A percentile compares a stretch with the other conserved stretches of the same genome.
These are phyloP conservation scores for Mormyrus hasselquistii DNA, from an alignment of 2,797 vertebrate species.

Conservation along the genomic window DNA sequence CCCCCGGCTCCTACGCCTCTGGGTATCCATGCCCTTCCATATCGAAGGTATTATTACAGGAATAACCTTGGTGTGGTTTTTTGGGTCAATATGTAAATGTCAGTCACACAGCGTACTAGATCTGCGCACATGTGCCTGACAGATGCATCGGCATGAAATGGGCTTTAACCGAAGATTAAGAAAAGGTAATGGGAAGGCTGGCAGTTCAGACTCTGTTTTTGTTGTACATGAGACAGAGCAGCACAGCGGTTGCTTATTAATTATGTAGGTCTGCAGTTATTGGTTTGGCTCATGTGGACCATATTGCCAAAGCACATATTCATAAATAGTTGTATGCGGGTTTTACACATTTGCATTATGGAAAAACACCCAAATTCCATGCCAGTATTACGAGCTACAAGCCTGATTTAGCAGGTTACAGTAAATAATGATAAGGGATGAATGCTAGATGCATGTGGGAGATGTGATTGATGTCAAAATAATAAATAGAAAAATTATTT, in stretches of 20 bases:
- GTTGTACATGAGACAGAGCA: neutral
- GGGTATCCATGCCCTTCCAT: neutral
- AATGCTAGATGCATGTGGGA: neutral
- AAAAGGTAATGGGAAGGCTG: neutral
- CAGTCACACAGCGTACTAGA: constrained; percentile 29
- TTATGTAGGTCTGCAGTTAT: neutral
- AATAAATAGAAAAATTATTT: neutral
- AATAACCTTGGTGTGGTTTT: constrained; percentile 37
- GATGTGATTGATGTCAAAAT: neutral
- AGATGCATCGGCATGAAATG: constrained; percentile 26
- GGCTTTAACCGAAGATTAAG: neutral
- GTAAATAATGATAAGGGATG: neutral
- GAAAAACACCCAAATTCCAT: neutral
- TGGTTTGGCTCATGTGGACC: neutral
- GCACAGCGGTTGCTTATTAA: neutral
- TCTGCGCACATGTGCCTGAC: constrained; percentile 31
- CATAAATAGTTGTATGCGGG: neutral
- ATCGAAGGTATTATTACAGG: constrained; percentile 27
- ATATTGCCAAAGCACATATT: constrained; percentile 1
- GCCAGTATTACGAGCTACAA: neutral
- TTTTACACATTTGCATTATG: neutral
- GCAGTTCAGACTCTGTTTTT: neutral
- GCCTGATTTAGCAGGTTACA: neutral
- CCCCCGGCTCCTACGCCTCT: neutral
- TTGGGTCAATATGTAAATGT: constrained; percentile 35